A percentile compares a stretch with the other conserved stretches of the same genome.
These are phyloP conservation scores for Petrolisthes manimaculis DNA, from an alignment of 2,888 invertebrate species.

Conservation along the genomic window DNA sequence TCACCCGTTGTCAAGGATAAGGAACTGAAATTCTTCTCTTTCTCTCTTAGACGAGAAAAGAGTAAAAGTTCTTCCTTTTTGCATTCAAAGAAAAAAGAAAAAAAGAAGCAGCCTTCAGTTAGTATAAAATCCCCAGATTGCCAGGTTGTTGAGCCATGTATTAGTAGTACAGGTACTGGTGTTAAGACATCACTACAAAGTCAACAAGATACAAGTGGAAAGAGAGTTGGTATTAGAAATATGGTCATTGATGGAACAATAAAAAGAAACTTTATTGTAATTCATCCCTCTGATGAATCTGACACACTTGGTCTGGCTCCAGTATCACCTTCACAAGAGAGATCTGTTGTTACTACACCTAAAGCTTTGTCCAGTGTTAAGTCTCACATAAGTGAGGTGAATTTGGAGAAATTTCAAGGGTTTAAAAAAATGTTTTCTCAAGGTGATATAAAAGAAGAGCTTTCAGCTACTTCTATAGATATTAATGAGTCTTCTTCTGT, in stretches of 20 bases:
- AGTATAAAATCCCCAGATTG: background rate
- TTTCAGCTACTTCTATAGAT: constrained; percentile 7
- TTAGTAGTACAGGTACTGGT: background rate
- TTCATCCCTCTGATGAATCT: constrained; percentile 58
- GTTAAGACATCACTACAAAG: too few relatives aligned
- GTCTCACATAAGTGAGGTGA: constrained; percentile 31
- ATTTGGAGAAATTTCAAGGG: constrained; percentile 27
- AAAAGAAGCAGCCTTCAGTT: constrained; percentile 7
- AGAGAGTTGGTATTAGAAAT: constrained; percentile 54
- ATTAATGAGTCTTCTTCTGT: constrained; percentile 5
- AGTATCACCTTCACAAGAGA: constrained; percentile 67
- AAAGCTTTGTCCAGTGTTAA: constrained; percentile 45
- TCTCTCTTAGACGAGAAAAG: constrained; percentile 45
- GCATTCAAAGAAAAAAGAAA: constrained; percentile 34
- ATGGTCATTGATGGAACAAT: constrained; percentile 57
- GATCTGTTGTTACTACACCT: constrained; percentile 21
- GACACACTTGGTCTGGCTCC: constrained; percentile 60
- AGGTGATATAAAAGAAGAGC: constrained; percentile 31
- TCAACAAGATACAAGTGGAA: constrained; percentile 28
- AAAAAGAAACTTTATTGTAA: constrained; percentile 57
- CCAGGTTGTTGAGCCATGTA: background rate
- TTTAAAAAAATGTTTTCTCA: constrained; percentile 34
- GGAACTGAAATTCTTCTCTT: constrained; percentile 30
- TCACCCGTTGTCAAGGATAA: constrained; percentile 20
- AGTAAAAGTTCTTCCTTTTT: constrained; percentile 48